Base-by-base conservation (phyloP, 2,888 invertebrate genomes). In the Ecliptopera silaceata region DNA sequence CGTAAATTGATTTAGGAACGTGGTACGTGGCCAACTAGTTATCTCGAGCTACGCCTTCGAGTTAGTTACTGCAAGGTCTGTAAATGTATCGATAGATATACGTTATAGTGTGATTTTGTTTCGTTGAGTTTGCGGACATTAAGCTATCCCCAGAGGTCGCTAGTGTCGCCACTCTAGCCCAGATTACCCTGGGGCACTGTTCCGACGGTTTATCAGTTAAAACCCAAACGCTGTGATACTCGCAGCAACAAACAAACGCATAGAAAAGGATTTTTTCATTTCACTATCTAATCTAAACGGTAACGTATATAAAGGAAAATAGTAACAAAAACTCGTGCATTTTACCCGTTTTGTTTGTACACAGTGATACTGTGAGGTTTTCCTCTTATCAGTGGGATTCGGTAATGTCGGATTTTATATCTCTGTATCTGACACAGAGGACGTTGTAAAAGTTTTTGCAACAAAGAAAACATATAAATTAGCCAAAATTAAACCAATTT, bases 131-230 rank as follows among this genome's bases (percentile, higher is more conserved):
- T 70, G 67, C 61, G 59, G 50, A 53, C 60, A 66, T 62, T 55
- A 59, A 69, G 60, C 63, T 67, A 63, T 61, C 70, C 67, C 67
- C 32, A 39, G 72, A 51, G 72, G 63, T 53, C 53, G 52, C 46
- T 60, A 61, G 70, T 70, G 71, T 72, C 71, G 59, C 70, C 70
- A 69, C 65, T 71, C 59, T 65, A 66, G 59, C 63, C 54, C 63
- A 74, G 72, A 74, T 77, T 79, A 76, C 79, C 73, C 73, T 15
- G 15, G 77, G 76, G 79, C 61, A 65, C 71, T 53, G 69, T 79
- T 75, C 68, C 71, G 66, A 60, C 66, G 67, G 66, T 72, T 75
- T 74, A 75, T 75, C 75, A 71, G 68, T 67, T 68, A 65, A 61
- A 70, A 67, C 64, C 66, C 64, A 62, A 65, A 71, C 66, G 66